Evolutionary conservation across 2,113 vertebrate genomes (phyloP), one percentile per base, ranked within the genome.

Genomic region (Pagrus major): DNA sequence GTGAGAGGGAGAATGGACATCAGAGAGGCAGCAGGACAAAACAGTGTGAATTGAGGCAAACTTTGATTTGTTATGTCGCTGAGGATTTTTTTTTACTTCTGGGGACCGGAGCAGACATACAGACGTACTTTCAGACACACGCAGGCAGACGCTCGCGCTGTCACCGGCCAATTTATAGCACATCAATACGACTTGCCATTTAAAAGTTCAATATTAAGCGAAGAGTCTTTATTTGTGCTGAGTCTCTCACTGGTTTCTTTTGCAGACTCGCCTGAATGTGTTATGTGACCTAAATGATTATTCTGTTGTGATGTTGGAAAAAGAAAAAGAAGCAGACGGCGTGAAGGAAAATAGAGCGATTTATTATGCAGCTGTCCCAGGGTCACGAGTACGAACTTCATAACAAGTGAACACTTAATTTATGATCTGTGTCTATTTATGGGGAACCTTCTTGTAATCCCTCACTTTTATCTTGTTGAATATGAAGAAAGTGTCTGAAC

Each of bases 171-270:
- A 29, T 61, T 66, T 42, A 39, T 51, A 46, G 35, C 21, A 52
- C 55, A 75, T 80, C 49, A 66, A 78, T 75, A 44, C 42, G 73
- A 12, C 23, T 37, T 80, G 23, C 41, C 49, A 71, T 87, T 78
- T 18, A 54, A 74, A 73, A 54, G 25, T 44, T 81, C 70, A 51
- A 69, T 64, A 69, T 31, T n/a, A 81, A 33, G n/a, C 6, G 5
- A 70, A 72, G 21, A 25, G 14, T 6, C 20, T 39, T 68, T 49
- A 54, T 74, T 73, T 65, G 35, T 37, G 23, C 37, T 49, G 46
- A 21, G 31, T 23, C 37, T 56, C 31, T 60, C 0, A 20, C 27
- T 49, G 51, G 52, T 52, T 74, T 76, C 63, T 29, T 35, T 9
- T 47, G 31, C 51, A 77, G 67, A 76, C 55, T 52, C 2, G 16